A percentile compares a stretch with the other conserved stretches of the same genome.
These are phyloP conservation scores for Zhuqinia jingwanae DNA, from an alignment of 2,888 invertebrate genomes.

Conservation along the genomic window DNA sequence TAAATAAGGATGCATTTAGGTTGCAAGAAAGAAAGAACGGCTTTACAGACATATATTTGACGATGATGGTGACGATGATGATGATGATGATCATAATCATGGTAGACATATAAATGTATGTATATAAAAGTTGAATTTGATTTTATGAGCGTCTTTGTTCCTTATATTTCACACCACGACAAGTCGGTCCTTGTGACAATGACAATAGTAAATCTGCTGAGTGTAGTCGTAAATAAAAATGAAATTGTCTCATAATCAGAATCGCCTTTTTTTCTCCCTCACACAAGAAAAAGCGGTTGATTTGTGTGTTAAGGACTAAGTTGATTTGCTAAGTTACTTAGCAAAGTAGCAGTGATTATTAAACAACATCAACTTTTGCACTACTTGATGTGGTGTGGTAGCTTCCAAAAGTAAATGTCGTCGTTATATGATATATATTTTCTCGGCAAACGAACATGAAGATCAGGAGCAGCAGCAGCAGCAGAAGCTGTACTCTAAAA, in stretches of 20 bases:
- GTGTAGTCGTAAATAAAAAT: neutral
- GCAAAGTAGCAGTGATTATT: too few species aligned
- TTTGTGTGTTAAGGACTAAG: neutral
- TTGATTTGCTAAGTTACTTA: too few species aligned
- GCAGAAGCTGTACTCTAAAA: too few species aligned
- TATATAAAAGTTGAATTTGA: neutral
- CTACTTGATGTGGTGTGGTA: neutral
- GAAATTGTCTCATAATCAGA: slow-evolving; percentile 6
- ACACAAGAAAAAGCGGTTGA: slow-evolving; percentile 33
- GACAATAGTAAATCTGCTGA: neutral
- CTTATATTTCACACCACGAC: too few species aligned
- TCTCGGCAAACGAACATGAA: slow-evolving; percentile 42
- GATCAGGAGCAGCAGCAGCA: slow-evolving; percentile 62
- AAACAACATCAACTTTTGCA: neutral
- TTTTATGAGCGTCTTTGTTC: neutral
- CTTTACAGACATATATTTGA: slow-evolving; percentile 1
- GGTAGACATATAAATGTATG: too few species aligned
- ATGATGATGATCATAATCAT: too few species aligned
- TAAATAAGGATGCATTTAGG: slow-evolving; percentile 18
- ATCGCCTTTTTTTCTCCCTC: neutral
- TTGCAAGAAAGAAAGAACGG: slow-evolving; percentile 3
- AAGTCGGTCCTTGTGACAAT: too few species aligned
- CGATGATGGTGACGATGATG: neutral
- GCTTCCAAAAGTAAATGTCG: neutral
- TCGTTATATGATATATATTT: slow-evolving; percentile 47